Percentiles rank a stretch among this genome's conserved stretches.
These are phyloP conservation scores for Oreonectes daqikongensis DNA, from an alignment of 2,797 vertebrate genomes.

Conservation along the genomic window DNA sequence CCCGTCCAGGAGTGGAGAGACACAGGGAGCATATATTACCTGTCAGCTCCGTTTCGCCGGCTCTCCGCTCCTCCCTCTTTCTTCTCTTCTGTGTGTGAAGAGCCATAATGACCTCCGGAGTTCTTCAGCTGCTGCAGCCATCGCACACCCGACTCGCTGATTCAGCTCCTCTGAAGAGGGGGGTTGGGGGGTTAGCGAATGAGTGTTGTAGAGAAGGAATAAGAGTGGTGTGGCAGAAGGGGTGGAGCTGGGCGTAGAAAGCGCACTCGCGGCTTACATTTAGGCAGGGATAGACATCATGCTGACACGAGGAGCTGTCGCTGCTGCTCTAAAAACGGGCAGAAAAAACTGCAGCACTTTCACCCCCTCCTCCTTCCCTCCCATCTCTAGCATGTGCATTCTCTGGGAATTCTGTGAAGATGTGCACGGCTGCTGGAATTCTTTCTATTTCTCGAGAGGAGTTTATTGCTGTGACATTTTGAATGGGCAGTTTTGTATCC, in stretches of 20 bases:
- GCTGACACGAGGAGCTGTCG: slow-evolving; percentile 71
- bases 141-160: slow-evolving; percentile 87
- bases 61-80: slow-evolving; percentile 69
- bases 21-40: slow-evolving; percentile 80
- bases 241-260: slow-evolving; percentile 64
- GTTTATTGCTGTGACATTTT: slow-evolving; percentile 8
- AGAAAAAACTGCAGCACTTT: slow-evolving; percentile 74
- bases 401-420: slow-evolving; percentile 70
- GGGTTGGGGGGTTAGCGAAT: slow-evolving; percentile 69
- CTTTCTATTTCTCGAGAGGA: background rate
- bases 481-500: background rate
- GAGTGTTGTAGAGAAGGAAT: slow-evolving; percentile 68
- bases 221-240: slow-evolving; percentile 58
- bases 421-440: slow-evolving; percentile 63
- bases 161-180: slow-evolving; percentile 88
- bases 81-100: slow-evolving; percentile 69
- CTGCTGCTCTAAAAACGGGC: slow-evolving; percentile 61
- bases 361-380: slow-evolving; percentile 47
- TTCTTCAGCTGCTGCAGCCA: slow-evolving; percentile 90
- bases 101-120: slow-evolving; percentile 89
- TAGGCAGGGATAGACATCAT: slow-evolving; percentile 74
- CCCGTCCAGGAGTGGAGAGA: slow-evolving; percentile 57
- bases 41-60: slow-evolving; percentile 84
- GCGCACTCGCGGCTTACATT: slow-evolving; percentile 81
- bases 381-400: slow-evolving; percentile 69